These are phyloP conservation scores for Heptranchias perlo DNA, from an alignment of 2,113 vertebrate species.

Conservation along the genomic window DNA sequence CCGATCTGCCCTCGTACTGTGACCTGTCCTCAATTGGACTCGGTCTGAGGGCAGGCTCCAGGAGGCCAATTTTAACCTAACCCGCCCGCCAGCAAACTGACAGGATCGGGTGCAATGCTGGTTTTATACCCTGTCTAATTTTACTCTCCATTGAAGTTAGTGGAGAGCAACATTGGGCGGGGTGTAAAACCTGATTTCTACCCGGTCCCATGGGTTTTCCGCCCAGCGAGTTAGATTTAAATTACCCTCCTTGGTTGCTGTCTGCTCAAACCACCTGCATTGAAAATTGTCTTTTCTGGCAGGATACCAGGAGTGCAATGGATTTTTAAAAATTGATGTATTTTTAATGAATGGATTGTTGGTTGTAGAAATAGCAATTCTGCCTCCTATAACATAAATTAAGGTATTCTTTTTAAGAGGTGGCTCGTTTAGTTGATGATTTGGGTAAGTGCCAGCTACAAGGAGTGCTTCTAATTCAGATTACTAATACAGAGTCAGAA, in stretches of 20 bases:
- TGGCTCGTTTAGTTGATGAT: background rate
- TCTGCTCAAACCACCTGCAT: too few species aligned
- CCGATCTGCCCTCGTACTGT: background rate
- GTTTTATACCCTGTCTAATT: background rate
- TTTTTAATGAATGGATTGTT: background rate
- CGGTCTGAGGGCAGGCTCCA: background rate
- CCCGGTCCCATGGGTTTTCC: background rate
- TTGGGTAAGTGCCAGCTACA: background rate
- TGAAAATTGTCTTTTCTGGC: background rate
- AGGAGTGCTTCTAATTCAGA: background rate
- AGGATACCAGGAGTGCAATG: background rate
- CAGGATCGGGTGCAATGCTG: background rate
- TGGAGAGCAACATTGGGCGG: background rate
- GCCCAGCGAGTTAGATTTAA: background rate
- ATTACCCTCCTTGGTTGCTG: background rate
- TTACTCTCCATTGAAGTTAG: background rate
- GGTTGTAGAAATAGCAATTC: background rate
- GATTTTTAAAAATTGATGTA: background rate
- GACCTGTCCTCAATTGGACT: background rate
- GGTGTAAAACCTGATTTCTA: background rate
- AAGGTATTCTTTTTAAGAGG: background rate
- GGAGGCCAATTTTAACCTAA: background rate
- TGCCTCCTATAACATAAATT: background rate
- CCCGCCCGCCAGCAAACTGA: background rate
- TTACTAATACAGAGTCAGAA: background rate